A percentile compares a stretch with the other conserved stretches of the same genome.
Conservation (phyloP, 1,140 invertebrate genomes). For the Bactericera cockerelli region DNA sequence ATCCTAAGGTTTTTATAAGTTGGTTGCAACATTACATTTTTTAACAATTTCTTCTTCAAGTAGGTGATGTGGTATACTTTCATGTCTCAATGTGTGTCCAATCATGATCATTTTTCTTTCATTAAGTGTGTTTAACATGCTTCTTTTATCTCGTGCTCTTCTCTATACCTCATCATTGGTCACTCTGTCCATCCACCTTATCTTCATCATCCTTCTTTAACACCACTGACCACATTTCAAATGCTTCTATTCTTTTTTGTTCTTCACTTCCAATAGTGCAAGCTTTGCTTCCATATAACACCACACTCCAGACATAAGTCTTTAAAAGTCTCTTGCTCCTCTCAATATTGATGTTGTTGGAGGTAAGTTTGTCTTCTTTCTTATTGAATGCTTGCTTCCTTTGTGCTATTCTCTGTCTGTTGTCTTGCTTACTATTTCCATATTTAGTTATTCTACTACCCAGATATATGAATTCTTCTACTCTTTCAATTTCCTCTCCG, state of each 20-base stretch:
- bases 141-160: conserved; percentile 5
- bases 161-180: conserved; percentile 13
- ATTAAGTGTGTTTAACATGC: not conserved
- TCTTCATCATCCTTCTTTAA: conserved; percentile 20
- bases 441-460: conserved; percentile 7
- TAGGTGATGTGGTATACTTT: too few relatives aligned
- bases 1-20: too few relatives aligned
- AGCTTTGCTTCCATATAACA: conserved; percentile 17
- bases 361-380: conserved; percentile 5
- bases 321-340: conserved; percentile 6
- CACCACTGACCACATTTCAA: conserved; percentile 25
- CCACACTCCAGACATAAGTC: conserved; percentile 5
- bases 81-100: conserved; percentile 7
- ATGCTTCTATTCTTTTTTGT: conserved; percentile 19
- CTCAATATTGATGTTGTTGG: not conserved
- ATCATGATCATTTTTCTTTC: conserved; percentile 10
- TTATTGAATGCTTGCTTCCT: conserved; percentile 10
- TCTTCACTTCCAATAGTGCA: conserved; percentile 20
- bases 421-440: conserved; percentile 13
- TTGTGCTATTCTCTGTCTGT: conserved; percentile 3
- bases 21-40: not conserved
- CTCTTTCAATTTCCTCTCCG: conserved; percentile 7
- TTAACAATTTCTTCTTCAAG: not conserved
- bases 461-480: conserved; percentile 10
- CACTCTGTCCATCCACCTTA: conserved; percentile 12